These are phyloP conservation scores for Parazoanthus atlanticus DNA, from an alignment of 92 coral and sea anemone species.

Conservation along the genomic window DNA sequence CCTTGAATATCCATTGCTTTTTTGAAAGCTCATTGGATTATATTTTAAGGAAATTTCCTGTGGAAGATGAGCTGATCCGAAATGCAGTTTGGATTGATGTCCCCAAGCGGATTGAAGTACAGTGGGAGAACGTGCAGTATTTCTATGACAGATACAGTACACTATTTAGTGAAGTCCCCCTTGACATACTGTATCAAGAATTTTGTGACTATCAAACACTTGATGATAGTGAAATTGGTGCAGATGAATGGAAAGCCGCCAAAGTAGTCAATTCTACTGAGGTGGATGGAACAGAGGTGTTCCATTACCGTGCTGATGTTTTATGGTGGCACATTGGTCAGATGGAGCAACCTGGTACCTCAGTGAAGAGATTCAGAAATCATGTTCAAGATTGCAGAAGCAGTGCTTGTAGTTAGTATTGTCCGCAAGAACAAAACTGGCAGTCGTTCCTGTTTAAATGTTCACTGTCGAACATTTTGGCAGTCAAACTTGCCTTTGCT, in stretches of 20 bases:
- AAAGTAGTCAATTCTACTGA: neutral
- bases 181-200: slow-evolving; percentile 40
- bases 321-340: slow-evolving; percentile 19
- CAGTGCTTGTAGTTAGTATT: slow-evolving; percentile 53
- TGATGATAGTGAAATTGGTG: neutral
- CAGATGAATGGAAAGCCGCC: neutral
- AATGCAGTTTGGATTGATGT: slow-evolving; percentile 29
- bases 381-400: slow-evolving; percentile 47
- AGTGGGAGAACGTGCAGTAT: slow-evolving; percentile 30
- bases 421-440: slow-evolving; percentile 57
- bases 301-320: slow-evolving; percentile 28
- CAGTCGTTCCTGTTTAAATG: slow-evolving; percentile 42
- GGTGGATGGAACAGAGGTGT: neutral
- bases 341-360: slow-evolving; percentile 30
- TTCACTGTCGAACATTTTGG: slow-evolving; percentile 43
- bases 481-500: slow-evolving; percentile 34
- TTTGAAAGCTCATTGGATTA: slow-evolving; percentile 53
- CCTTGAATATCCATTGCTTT: slow-evolving; percentile 55
- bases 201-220: slow-evolving; percentile 31
- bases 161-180: slow-evolving; percentile 29
- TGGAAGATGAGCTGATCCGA: slow-evolving; percentile 48
- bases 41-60: slow-evolving; percentile 59
- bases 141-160: slow-evolving; percentile 39
- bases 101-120: slow-evolving; percentile 21
- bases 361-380: slow-evolving; percentile 39